Evolutionary conservation across 2,888 invertebrate genomes (phyloP).

Genomic region (Nasonia oneida): DNA sequence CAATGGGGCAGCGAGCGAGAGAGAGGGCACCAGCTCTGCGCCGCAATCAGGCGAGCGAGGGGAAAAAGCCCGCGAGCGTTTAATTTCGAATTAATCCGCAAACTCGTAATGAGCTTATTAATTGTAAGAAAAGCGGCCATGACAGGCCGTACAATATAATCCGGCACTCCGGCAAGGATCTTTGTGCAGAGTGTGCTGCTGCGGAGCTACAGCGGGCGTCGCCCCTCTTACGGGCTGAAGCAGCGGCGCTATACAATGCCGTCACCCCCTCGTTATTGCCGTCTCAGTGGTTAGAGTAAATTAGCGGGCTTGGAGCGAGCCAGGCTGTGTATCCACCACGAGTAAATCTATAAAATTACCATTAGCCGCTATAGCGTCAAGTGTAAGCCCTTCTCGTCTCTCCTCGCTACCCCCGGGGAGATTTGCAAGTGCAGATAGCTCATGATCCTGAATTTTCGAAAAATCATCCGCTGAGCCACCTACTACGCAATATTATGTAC

Average conservation of each 20-base stretch:
- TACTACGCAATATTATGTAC: background rate
- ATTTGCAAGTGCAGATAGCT: background rate
- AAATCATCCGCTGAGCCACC: background rate
- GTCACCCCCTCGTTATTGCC: constrained; percentile 37
- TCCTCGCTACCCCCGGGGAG: background rate
- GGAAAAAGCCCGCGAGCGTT: constrained; percentile 4
- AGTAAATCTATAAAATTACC: constrained; percentile 71
- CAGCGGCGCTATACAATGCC: background rate
- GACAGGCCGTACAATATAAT: constrained; percentile 31
- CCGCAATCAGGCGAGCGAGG: background rate
- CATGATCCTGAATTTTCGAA: background rate
- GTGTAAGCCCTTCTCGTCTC: constrained; percentile 63
- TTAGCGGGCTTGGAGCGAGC: constrained; percentile 36
- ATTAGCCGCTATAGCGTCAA: constrained; percentile 67
- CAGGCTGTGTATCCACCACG: constrained; percentile 48
- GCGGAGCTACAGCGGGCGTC: background rate
- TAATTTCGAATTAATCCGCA: constrained; percentile 44
- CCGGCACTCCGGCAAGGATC: constrained; percentile 29
- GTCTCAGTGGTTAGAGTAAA: constrained; percentile 50
- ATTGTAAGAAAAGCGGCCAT: constrained; percentile 21
- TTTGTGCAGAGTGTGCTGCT: constrained; percentile 19
- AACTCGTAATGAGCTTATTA: constrained; percentile 53
- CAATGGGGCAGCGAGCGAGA: background rate
- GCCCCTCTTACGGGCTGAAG: background rate
- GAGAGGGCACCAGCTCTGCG: background rate